Evolutionary conservation across 1,140 invertebrate genomes (phyloP), one percentile per base, ranked within the genome.

Genomic region (Mesaphorura yosii): DNA sequence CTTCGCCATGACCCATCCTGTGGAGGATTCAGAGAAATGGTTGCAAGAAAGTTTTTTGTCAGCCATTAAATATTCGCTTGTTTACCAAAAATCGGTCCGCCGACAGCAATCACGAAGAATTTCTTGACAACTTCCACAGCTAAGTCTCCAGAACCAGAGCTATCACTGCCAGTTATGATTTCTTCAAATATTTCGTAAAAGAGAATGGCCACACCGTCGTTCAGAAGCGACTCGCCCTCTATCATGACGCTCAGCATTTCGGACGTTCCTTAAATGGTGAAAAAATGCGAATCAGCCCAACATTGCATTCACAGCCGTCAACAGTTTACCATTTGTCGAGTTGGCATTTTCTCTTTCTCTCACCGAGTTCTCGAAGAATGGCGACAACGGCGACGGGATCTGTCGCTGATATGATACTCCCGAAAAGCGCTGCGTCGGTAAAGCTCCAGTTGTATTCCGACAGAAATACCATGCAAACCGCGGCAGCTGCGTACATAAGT

Each of bases 121-220:
- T 59, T 62, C 1, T 25, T 4, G 0, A 51, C 5, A 19, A 56
- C 26, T 7, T 53, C 37, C n/a, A 23, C 23, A 31, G 38, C 40
- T 1, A 53, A n/a, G 7, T 46, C 29, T 15, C 50, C 37, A 14
- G 19, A 26, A 38, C 19, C 44, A 27, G 42, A 4, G n/a, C 20
- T 48, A 7, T 34, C 27, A 19, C 29, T 29, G 37, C 55, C 49
- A 20, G 52, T 6, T 28, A 59, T 46, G 42, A 66, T 51, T 56
- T 64, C 65, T 48, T 51, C 22, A 15, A 66, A 58, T n/a, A 66
- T 63, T 40, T 66, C 58, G 48, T 69, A 73, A n/a, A 70, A 55
- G 0, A 75, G 69, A 51, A 75, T 72, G 20, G 72, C 72, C 15
- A 72, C 65, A 0, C 73, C 73, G 63, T 75, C 73, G 64, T 75